Conservation (phyloP, 1,140 invertebrate species). For the Venturia canescens region DNA sequence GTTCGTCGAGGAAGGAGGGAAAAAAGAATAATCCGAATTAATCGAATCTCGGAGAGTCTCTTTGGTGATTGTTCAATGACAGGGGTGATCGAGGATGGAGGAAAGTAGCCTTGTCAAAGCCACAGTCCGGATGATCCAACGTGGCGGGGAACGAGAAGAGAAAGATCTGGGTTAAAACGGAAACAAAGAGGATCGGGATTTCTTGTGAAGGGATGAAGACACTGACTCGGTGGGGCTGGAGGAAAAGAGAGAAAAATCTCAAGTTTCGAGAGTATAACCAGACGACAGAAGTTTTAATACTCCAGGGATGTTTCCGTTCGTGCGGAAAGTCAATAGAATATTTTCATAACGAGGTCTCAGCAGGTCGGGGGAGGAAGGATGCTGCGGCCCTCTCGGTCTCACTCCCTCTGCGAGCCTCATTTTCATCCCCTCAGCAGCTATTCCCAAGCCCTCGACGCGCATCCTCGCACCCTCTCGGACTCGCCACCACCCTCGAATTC, state of each 20-base stretch:
- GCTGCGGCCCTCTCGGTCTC: neutral
- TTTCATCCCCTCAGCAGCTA: neutral
- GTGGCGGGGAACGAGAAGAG: neutral
- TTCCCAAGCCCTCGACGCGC: neutral
- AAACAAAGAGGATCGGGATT: slow-evolving; percentile 24
- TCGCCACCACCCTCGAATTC: neutral
- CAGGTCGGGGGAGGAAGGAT: slow-evolving; percentile 16
- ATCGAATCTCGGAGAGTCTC: slow-evolving; percentile 10
- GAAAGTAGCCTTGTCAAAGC: slow-evolving; percentile 10
- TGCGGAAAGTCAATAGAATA: slow-evolving; percentile 49
- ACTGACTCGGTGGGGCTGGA: neutral
- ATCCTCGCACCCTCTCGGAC: neutral
- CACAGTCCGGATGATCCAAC: slow-evolving; percentile 19
- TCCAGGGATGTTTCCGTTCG: slow-evolving; percentile 26
- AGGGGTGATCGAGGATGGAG: neutral
- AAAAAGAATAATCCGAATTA: slow-evolving; percentile 24
- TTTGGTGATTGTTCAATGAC: neutral
- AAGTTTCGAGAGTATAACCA: slow-evolving; percentile 32
- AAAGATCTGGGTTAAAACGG: neutral
- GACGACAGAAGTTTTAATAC: slow-evolving; percentile 50
- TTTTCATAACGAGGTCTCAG: slow-evolving; percentile 49
- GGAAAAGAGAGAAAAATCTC: neutral
- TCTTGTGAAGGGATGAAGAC: neutral
- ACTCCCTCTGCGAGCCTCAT: slow-evolving; percentile 24
- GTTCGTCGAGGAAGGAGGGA: neutral